phyloP scores from a whole-genome alignment of 2,113 vertebrate species.

The Suricata suricatta region DNA sequence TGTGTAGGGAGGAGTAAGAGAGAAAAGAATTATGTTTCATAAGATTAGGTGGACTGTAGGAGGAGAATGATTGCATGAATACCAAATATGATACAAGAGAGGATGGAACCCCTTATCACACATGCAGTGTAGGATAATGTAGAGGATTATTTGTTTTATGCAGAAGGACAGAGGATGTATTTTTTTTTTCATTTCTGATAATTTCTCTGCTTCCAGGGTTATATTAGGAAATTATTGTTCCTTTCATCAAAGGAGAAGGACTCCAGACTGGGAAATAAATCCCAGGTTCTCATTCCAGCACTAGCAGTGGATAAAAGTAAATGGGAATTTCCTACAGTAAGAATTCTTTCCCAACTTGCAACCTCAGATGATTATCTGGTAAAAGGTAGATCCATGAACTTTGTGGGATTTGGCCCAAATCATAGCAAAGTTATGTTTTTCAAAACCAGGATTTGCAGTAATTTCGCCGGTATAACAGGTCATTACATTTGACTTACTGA shows the following conservation, averaged over 20 bases:
- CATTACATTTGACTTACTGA: not conserved
- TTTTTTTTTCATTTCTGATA: not conserved
- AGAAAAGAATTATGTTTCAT: conserved; percentile 73
- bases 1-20: conserved; percentile 74
- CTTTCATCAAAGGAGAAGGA: not conserved
- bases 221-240: not conserved
- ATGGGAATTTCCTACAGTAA: not conserved
- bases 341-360: not conserved
- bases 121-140: not conserved
- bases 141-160: conserved; percentile 76
- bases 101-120: conserved; percentile 44
- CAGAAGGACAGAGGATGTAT: not conserved
- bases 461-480: not conserved
- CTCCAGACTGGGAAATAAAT: not conserved
- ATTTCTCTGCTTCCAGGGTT: not conserved
- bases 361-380: not conserved
- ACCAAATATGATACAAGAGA: conserved; percentile 77
- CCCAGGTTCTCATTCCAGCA: not conserved
- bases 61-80: conserved; percentile 80
- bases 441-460: not conserved
- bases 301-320: not conserved
- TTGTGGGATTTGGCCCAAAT: not conserved
- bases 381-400: not conserved
- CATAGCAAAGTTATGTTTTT: not conserved
- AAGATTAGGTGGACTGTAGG: conserved; percentile 81